Percentiles rank a stretch among this genome's conserved stretches.
Conservation (phyloP, 2,888 invertebrate species). For the Amiota communis region DNA sequence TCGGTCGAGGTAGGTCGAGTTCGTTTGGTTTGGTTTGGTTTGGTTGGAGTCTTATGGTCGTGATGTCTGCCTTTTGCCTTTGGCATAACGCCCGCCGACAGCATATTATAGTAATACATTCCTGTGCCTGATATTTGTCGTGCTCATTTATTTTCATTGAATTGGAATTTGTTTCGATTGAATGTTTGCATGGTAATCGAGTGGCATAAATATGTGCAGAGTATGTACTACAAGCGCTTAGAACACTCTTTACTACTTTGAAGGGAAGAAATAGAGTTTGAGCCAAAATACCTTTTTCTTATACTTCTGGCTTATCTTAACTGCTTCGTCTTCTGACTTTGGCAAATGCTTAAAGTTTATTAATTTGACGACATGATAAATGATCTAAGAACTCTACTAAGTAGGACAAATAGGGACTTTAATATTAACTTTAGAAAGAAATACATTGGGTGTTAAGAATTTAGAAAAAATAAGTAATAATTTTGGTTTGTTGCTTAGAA, state of each 20-base stretch:
- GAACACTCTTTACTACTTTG: too few species aligned
- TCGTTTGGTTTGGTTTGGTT: neutral
- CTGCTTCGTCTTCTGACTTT: constrained; percentile 32
- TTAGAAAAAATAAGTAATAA: too few species aligned
- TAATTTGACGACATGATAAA: too few species aligned
- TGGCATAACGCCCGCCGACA: neutral
- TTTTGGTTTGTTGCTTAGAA: too few species aligned
- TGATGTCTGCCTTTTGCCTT: constrained; percentile 26
- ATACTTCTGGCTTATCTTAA: too few species aligned
- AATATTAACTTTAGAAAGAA: too few species aligned
- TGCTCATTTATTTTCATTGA: constrained; percentile 65
- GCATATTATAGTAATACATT: neutral
- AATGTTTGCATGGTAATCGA: constrained; percentile 66
- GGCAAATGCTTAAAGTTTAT: constrained; percentile 50
- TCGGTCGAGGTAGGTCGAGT: neutral
- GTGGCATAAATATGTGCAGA: constrained; percentile 46
- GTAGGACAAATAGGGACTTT: too few species aligned
- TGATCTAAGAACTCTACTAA: too few species aligned
- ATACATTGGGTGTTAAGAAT: too few species aligned
- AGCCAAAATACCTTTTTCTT: too few species aligned
- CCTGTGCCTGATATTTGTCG: constrained; percentile 52
- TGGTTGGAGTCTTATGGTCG: constrained; percentile 21
- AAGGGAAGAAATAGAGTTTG: too few species aligned
- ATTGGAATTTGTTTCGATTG: constrained; percentile 64
- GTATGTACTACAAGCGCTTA: neutral